Evolutionary conservation across 2,888 invertebrate genomes (phyloP).

Genomic region (Hemithea aestivaria): DNA sequence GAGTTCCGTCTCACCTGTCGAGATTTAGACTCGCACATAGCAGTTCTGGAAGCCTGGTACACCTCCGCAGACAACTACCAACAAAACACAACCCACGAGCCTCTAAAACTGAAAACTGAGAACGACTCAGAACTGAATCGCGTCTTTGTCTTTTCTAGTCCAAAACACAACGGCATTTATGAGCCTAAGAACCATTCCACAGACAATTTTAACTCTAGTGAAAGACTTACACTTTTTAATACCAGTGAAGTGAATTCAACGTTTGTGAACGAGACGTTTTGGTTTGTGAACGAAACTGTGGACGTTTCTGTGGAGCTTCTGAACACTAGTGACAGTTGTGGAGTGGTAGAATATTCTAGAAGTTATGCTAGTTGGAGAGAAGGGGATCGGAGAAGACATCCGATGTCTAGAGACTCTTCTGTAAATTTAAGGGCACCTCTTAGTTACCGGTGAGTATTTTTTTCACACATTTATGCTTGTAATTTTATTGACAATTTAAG

Average conservation of each 20-base stretch:
- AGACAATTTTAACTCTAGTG: too few relatives aligned
- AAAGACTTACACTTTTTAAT: constrained; percentile 28
- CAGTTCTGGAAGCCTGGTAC: constrained; percentile 82
- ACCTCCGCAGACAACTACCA: constrained; percentile 58
- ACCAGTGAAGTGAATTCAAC: constrained; percentile 18
- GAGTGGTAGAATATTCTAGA: constrained; percentile 49
- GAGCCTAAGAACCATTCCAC: constrained; percentile 52
- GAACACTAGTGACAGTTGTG: constrained; percentile 57
- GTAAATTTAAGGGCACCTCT: constrained; percentile 70
- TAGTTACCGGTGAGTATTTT: constrained; percentile 70
- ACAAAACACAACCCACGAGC: constrained; percentile 39
- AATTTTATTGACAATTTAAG: too few relatives aligned
- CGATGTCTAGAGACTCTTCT: constrained; percentile 46
- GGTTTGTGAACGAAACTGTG: constrained; percentile 46
- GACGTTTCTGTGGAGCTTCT: constrained; percentile 51
- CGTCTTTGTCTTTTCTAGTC: constrained; percentile 70
- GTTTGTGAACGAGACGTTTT: constrained; percentile 42
- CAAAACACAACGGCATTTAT: constrained; percentile 67
- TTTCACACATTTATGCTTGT: too few relatives aligned
- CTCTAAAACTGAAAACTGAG: constrained; percentile 50
- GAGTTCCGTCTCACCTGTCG: constrained; percentile 82
- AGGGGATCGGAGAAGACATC: constrained; percentile 51
- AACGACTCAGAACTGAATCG: constrained; percentile 64
- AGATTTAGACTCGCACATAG: constrained; percentile 81
- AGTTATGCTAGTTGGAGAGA: constrained; percentile 72